Evolutionary conservation across 1,140 invertebrate species (phyloP).

Genomic region (Leptopilina clavipes): DNA sequence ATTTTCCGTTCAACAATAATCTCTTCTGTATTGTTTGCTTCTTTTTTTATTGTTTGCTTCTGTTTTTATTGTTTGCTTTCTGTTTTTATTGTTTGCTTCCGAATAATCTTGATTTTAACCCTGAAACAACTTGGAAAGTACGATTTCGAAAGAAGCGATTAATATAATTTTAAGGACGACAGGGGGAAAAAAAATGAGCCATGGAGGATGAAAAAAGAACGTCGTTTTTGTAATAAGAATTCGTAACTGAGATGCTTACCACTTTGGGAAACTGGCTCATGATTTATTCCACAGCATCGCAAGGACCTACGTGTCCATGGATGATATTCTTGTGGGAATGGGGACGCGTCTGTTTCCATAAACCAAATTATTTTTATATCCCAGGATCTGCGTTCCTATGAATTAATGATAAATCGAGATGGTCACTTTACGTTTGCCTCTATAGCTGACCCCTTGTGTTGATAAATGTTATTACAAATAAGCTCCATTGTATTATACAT

Average conservation of each 20-base stretch:
- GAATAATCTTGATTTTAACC: no score
- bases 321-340: slow-evolving; percentile 16
- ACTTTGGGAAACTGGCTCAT: slow-evolving; percentile 52
- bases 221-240: slow-evolving; percentile 35
- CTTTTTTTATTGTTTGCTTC: no score
- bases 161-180: no score
- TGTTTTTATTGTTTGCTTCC: no score
- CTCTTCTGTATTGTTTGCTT: no score
- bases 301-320: slow-evolving; percentile 40
- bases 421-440: slow-evolving; percentile 19
- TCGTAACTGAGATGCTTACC: slow-evolving; percentile 45
- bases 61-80: no score
- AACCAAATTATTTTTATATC: slow-evolving; percentile 73
- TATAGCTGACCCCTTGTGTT: slow-evolving; percentile 2
- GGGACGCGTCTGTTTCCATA: slow-evolving; percentile 70
- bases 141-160: no score
- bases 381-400: slow-evolving; percentile 63
- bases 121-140: no score
- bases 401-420: slow-evolving; percentile 67
- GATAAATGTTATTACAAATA: slow-evolving; percentile 31
- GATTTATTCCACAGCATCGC: slow-evolving; percentile 55
- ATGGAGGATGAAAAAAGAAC: slow-evolving; percentile 33
- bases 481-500: background rate
- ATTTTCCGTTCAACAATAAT: no score
- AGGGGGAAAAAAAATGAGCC: slow-evolving; percentile 4